Base-by-base conservation (phyloP, 2,888 invertebrate species). In the Caenorhabditis afra region DNA sequence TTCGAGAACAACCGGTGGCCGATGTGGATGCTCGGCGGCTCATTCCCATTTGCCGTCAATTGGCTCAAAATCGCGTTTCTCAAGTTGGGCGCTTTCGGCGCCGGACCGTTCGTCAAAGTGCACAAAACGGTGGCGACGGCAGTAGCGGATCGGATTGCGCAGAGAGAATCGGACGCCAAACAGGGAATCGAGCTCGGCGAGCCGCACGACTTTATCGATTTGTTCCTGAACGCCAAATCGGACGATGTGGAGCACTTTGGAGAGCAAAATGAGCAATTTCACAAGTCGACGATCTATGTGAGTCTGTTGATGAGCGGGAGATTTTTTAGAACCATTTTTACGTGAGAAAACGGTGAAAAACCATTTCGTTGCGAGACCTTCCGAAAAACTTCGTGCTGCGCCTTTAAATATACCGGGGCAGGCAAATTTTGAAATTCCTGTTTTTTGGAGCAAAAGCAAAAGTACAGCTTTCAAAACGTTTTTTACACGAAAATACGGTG, bases 121-220 rank as follows among this genome's bases (percentile, higher is more conserved):
- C 16, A 65, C 14, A 44, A 67, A 5, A 67, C 45, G 11, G 58
- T 58, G 5, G 58, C 49, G 1, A 49, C 49, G 3, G 52, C 78
- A 7, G 71, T 82, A 11, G 52, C 45, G 10, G 57, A 66, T 3
- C 59, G 78, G n/a, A 70, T 78, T 18, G 53, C 59, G 7, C 71
- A 80, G 41, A 52, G 80, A 41, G 76, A 76, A 16, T 22, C 47
- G 12, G 74, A 74, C 47, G 58, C 35, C 4, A 37, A n/a, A n/a
- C 45, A 53, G 11, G 75, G 71, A 39, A 45, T 70, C 16, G 70
- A 74, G 44, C 29, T 39, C 3, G 70, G 49, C 1, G 70, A 65
- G 45, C 41, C 74, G 4, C 22, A 49, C 12, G 86, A 86, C 45
- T 85, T 86, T 50, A 83, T 86, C 50, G 81, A 86, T 57, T 37